phyloP scores from a whole-genome alignment of 1,140 invertebrate species.

The Idris sp. region DNA sequence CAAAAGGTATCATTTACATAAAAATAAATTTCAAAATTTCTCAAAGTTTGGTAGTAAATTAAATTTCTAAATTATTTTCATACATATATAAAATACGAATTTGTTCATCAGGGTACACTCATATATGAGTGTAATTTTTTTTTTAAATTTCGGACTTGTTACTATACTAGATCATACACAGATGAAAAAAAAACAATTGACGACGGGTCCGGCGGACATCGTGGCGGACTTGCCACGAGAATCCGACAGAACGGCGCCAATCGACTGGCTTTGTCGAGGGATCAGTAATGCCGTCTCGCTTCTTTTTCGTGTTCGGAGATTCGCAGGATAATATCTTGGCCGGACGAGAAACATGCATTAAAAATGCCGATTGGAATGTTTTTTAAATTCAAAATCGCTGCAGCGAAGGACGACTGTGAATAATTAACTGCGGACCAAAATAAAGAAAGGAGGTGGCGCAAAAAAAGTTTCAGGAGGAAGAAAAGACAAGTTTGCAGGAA shows the following conservation, averaged over 20 bases:
- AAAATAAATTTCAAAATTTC: too few relatives aligned
- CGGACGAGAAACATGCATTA: conserved; percentile 36
- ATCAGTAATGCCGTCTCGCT: conserved; percentile 45
- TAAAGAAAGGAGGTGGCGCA: too few relatives aligned
- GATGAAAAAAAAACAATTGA: conserved; percentile 30
- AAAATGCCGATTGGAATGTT: conserved; percentile 46
- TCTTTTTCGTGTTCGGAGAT: conserved; percentile 49
- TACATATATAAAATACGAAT: too few relatives aligned
- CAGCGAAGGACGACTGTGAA: background rate
- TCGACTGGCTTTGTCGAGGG: conserved; percentile 49
- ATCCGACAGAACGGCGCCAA: conserved; percentile 74
- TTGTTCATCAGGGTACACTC: too few relatives aligned
- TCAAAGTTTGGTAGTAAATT: too few relatives aligned
- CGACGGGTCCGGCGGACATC: conserved; percentile 39
- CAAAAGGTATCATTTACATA: too few relatives aligned
- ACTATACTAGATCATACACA: conserved; percentile 38
- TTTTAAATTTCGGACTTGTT: too few relatives aligned
- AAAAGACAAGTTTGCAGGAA: too few relatives aligned
- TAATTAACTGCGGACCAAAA: too few relatives aligned
- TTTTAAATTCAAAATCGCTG: conserved; percentile 42
- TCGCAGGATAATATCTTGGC: conserved; percentile 51
- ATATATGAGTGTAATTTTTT: too few relatives aligned
- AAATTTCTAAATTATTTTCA: too few relatives aligned
- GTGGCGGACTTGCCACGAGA: conserved; percentile 61
- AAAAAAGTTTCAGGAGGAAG: too few relatives aligned